Percentiles rank a stretch among this genome's conserved stretches.
Conservation (phyloP, 2,797 vertebrate species). For the Enteromius unitaeniatus region DNA sequence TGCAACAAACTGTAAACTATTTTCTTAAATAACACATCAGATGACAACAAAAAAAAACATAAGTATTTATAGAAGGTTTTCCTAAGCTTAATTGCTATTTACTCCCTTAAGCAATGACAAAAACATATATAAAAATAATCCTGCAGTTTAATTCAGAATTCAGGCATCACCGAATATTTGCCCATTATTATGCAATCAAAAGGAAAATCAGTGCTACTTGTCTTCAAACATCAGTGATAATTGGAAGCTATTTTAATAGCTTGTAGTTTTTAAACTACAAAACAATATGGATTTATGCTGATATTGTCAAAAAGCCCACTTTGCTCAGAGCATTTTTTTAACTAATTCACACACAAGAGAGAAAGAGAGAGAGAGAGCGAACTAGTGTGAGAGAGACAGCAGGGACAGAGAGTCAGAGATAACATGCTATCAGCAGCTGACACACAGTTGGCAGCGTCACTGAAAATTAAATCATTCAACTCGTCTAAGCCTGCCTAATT, state of each 20-base stretch:
- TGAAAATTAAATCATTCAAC: conserved; percentile 72
- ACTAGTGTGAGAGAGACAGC: not conserved
- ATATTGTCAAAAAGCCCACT: not conserved
- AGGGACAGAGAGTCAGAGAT: conserved; percentile 14
- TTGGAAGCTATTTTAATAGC: not conserved
- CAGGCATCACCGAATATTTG: not conserved
- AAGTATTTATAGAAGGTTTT: not conserved
- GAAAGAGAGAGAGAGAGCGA: not conserved
- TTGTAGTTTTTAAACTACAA: not conserved
- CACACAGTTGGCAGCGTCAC: conserved; percentile 57
- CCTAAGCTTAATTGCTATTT: not conserved
- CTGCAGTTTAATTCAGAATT: not conserved
- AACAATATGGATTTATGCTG: not conserved
- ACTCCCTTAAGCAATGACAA: not conserved
- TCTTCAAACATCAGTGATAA: not conserved
- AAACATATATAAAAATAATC: not conserved
- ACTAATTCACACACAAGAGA: not conserved
- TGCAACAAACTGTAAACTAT: not conserved
- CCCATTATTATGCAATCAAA: not conserved
- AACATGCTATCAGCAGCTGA: conserved; percentile 54
- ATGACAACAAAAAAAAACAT: not conserved
- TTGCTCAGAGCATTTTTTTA: not conserved
- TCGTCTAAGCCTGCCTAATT: conserved; percentile 66
- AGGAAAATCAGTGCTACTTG: not conserved
- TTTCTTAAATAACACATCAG: not conserved